Conservation (phyloP, 2,888 invertebrate species). For the Toxonevra muliebris region DNA sequence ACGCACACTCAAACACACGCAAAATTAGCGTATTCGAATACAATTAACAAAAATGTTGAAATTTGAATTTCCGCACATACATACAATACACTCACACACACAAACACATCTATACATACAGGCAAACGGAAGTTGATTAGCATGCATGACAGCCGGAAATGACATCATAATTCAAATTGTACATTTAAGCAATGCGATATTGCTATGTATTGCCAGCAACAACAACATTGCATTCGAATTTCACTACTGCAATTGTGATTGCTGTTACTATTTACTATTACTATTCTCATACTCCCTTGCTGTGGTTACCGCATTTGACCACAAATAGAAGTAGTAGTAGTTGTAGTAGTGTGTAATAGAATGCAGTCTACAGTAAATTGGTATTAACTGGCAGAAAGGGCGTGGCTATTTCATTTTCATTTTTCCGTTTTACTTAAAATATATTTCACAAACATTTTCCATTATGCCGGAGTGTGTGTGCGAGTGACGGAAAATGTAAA, state of each 20-base stretch:
- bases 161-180: conserved; percentile 38
- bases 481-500: too few relatives aligned
- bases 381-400: too few relatives aligned
- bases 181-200: background rate
- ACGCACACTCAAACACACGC: background rate
- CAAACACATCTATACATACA: background rate
- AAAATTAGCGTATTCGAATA: background rate
- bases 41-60: too few relatives aligned
- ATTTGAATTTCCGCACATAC: background rate
- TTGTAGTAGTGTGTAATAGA: too few relatives aligned
- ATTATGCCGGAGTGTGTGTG: too few relatives aligned
- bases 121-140: conserved; percentile 55
- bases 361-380: too few relatives aligned
- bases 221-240: background rate
- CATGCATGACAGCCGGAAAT: conserved; percentile 53
- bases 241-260: background rate
- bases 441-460: too few relatives aligned
- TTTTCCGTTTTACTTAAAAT: too few relatives aligned
- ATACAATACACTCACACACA: conserved; percentile 6
- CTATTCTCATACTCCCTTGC: too few relatives aligned
- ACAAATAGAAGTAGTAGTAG: too few relatives aligned
- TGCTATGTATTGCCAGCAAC: background rate
- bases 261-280: background rate
- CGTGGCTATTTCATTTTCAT: too few relatives aligned
- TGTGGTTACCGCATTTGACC: too few relatives aligned